Evolutionary conservation across 1,140 invertebrate genomes (phyloP), one percentile per base, ranked within the genome.

Genomic region (Bursaphelenchus mucronatus): DNA sequence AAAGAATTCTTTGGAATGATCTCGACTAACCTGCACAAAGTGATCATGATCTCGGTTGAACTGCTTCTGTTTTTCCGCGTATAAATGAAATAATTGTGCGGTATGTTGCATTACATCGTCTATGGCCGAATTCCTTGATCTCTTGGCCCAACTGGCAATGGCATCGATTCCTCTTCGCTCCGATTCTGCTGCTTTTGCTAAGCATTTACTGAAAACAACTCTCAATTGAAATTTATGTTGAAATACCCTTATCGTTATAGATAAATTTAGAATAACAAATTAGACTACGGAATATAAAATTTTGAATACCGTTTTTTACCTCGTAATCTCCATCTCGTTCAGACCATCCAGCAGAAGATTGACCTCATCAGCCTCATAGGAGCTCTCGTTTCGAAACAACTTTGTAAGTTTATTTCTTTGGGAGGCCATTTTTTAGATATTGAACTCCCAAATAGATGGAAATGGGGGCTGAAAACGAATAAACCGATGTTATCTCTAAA

Each of bases 51-150:
- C 70, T 30, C 61, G 15, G 8, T 68, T 62, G 54, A 73, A 73
- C 43, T 69, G 64, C 40, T 45, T 45, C 39, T 73, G 71, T 17
- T 75, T 64, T n/a, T 73, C 72, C 13, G 67, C 40, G 49, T 76
- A 69, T 39, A 75, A 41, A 39, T 59, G 39, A 44, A 73, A 57
- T 9, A 73, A 69, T 59, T 76, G 45, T 13, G 57, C 55, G 40
- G 73, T 71, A 13, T 63, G 52, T 46, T 64, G 69, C 53, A 73
- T 69, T 8, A 76, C 69, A 47, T 73, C 71, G 44, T 68, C 73
- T 39, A 73, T 76, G 8, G 71, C 74, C 15, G 59, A 53, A 52
- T 73, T 73, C n/a, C 69, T 46, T 13, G 71, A 70, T 39, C 54
- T 40, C 40, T 52, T 39, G n/a, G 70, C 71, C 71, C 71, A 73